Percentiles rank a stretch among this genome's conserved stretches.
Conservation (phyloP, 1,140 invertebrate species). For the Penaeus indicus region DNA sequence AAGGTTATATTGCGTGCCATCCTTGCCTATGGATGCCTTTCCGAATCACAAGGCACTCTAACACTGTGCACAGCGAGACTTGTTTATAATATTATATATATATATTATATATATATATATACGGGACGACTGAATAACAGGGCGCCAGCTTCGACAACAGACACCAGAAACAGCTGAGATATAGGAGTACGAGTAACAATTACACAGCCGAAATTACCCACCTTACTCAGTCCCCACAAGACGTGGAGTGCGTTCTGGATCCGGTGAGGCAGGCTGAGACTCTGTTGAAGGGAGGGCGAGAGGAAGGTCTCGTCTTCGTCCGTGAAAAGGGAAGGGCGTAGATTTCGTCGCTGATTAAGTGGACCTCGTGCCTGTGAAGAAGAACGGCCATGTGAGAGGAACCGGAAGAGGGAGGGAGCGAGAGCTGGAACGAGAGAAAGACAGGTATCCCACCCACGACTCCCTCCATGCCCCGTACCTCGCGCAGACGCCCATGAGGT, state of each 20-base stretch:
- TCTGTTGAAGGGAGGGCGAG: background rate
- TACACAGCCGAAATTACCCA: background rate
- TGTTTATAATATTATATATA: too few relatives aligned
- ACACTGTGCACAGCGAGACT: too few relatives aligned
- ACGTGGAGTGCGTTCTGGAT: constrained; percentile 30
- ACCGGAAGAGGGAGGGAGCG: background rate
- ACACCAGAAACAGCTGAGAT: too few relatives aligned
- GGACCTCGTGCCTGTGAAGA: constrained; percentile 34
- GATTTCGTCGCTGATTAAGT: constrained; percentile 46
- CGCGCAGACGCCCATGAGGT: constrained; percentile 29
- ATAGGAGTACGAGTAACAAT: too few relatives aligned
- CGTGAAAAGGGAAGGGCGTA: constrained; percentile 10
- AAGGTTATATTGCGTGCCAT: too few relatives aligned
- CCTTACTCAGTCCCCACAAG: constrained; percentile 41
- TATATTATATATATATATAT: too few relatives aligned
- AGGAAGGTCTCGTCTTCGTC: background rate
- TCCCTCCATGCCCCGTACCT: background rate
- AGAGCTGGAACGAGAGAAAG: background rate
- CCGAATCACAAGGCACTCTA: too few relatives aligned
- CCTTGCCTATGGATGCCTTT: too few relatives aligned
- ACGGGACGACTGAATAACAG: too few relatives aligned
- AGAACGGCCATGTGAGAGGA: background rate
- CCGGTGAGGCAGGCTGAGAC: constrained; percentile 10
- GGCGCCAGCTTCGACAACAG: too few relatives aligned
- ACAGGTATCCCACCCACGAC: too few relatives aligned